phyloP scores from a whole-genome alignment of 2,113 vertebrate species.

The Alaudala cheleensis region DNA sequence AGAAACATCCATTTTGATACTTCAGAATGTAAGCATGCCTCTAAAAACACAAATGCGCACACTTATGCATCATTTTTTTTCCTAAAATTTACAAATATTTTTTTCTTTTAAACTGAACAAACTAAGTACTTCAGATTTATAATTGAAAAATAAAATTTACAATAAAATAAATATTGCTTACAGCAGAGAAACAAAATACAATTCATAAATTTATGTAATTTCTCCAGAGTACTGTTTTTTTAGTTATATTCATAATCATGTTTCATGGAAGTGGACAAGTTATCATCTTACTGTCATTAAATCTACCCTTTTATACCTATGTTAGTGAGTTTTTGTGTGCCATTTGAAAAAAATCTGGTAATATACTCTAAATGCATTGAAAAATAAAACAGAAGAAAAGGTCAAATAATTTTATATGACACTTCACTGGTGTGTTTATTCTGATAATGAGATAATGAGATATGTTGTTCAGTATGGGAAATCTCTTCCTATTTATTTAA shows the following conservation, averaged over 20 bases:
- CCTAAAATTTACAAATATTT: not conserved
- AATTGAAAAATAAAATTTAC: not conserved
- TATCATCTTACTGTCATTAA: not conserved
- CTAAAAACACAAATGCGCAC: not conserved
- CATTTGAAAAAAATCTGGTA: not conserved
- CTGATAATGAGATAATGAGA: not conserved
- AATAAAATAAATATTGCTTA: not conserved
- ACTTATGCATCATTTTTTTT: not conserved
- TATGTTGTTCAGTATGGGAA: not conserved
- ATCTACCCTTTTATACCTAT: not conserved
- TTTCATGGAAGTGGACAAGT: not conserved
- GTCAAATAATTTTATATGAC: not conserved
- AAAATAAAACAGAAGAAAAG: not conserved
- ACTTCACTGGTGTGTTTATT: not conserved
- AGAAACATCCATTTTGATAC: not conserved
- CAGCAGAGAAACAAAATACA: not conserved
- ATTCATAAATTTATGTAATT: not conserved
- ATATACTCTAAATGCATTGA: not conserved
- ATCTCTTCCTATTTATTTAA: not conserved
- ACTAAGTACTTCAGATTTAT: not conserved
- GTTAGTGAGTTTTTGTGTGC: not conserved
- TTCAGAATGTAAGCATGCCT: not conserved
- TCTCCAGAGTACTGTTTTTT: not conserved
- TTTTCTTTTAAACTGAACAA: not conserved
- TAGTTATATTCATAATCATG: not conserved